Percentiles rank a stretch among this genome's conserved stretches.
Conservation (phyloP, 2,888 invertebrate species). For the Lathronympha strigana region DNA sequence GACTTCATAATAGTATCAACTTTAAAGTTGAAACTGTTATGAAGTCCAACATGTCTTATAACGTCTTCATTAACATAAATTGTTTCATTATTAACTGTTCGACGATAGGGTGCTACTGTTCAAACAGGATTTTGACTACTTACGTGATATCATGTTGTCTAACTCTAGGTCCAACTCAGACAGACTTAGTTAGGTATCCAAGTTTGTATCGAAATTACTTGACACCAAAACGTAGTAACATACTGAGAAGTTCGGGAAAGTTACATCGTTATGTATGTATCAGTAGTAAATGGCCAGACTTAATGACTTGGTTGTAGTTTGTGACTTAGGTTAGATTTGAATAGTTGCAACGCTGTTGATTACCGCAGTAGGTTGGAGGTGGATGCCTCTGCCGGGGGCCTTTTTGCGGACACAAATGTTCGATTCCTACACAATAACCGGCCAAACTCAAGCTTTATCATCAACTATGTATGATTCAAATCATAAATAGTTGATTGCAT, state of each 20-base stretch:
- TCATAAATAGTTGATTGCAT: no score
- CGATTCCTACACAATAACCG: no score
- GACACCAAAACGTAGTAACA: constrained; percentile 6
- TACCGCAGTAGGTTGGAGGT: no score
- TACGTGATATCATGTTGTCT: constrained; percentile 17
- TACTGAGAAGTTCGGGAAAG: neutral
- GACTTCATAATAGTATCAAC: no score
- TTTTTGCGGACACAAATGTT: no score
- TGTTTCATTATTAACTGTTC: neutral
- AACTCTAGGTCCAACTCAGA: constrained; percentile 28
- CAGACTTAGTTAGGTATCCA: constrained; percentile 29
- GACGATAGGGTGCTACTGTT: neutral
- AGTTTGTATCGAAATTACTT: constrained; percentile 1
- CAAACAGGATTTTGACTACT: constrained; percentile 17
- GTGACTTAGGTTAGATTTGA: constrained; percentile 17
- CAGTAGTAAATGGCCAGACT: constrained; percentile 4
- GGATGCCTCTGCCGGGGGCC: no score
- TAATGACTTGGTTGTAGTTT: constrained; percentile 16
- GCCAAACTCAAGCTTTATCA: no score
- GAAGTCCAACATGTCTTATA: no score
- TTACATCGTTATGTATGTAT: neutral
- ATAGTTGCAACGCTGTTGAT: no score
- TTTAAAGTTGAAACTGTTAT: no score
- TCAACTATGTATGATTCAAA: no score
- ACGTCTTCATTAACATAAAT: no score